Percentiles rank a stretch among this genome's conserved stretches.
Conservation (phyloP, 2,797 vertebrate species). For the Sparidentex hasta region DNA sequence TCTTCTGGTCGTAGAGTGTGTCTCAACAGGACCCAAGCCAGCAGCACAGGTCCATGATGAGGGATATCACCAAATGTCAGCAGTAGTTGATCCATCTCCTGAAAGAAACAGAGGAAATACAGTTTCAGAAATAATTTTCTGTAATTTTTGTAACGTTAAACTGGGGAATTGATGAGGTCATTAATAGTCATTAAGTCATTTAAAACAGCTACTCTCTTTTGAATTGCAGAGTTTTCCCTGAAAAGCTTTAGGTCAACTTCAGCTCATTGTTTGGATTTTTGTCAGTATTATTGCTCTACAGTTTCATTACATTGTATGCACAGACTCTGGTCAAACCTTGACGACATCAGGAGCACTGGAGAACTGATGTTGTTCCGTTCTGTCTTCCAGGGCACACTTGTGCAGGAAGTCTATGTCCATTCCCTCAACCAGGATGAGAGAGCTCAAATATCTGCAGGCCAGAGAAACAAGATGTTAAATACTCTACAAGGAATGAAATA, state of each 20-base stretch:
- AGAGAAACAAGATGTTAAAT: slow-evolving; percentile 22
- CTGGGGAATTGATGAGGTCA: not conserved
- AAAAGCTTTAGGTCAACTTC: not conserved
- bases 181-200: not conserved
- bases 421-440: slow-evolving; percentile 95
- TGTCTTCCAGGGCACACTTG: slow-evolving; percentile 94
- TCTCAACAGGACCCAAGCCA: slow-evolving; percentile 96
- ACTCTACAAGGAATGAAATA: not conserved
- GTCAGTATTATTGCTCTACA: not conserved
- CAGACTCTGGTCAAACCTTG: slow-evolving; percentile 84
- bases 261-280: not conserved
- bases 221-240: not conserved
- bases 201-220: not conserved
- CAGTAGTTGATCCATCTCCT: slow-evolving; percentile 96
- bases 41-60: slow-evolving; percentile 93
- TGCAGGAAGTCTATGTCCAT: slow-evolving; percentile 98
- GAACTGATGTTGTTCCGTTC: slow-evolving; percentile 94
- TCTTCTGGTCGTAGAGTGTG: slow-evolving; percentile 93
- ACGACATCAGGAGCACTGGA: slow-evolving; percentile 85
- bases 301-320: not conserved
- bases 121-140: not conserved
- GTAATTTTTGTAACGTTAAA: not conserved
- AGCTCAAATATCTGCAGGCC: slow-evolving; percentile 90
- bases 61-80: slow-evolving; percentile 93
- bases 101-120: slow-evolving; percentile 1